phyloP scores from a whole-genome alignment of 2,113 vertebrate genomes.

The Cheilinus undulatus region DNA sequence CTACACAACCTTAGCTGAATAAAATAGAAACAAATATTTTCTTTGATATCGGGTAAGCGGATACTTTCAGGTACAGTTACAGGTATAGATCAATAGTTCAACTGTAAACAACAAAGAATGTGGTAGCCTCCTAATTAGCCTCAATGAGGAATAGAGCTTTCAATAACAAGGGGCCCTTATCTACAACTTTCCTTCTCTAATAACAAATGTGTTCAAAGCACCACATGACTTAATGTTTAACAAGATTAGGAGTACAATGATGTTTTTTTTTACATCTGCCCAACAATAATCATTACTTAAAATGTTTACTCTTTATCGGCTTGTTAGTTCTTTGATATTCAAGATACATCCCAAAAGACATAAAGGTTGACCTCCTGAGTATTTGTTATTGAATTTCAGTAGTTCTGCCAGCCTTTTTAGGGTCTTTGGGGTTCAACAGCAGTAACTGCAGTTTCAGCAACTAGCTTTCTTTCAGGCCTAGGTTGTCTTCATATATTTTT shows the following conservation, averaged over 20 bases:
- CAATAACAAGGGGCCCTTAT: not conserved
- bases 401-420: not conserved
- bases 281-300: not conserved
- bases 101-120: not conserved
- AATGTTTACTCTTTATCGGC: slow-evolving; percentile 4
- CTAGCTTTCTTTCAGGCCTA: not conserved
- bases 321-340: slow-evolving; percentile 10
- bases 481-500: not conserved
- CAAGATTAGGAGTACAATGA: not conserved
- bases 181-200: not conserved
- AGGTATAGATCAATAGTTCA: not conserved
- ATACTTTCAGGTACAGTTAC: not conserved
- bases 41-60: too few species aligned
- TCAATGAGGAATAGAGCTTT: not conserved
- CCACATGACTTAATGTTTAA: not conserved
- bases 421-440: not conserved
- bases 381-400: slow-evolving; percentile 10
- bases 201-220: not conserved
- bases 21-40: not conserved
- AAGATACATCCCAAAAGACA: not conserved
- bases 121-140: not conserved
- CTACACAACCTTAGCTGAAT: not conserved
- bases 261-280: not conserved
- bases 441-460: not conserved
- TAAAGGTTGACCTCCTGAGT: slow-evolving; percentile 5